Evolutionary conservation across 2,888 invertebrate species (phyloP).

Genomic region (Endotricha flammealis): DNA sequence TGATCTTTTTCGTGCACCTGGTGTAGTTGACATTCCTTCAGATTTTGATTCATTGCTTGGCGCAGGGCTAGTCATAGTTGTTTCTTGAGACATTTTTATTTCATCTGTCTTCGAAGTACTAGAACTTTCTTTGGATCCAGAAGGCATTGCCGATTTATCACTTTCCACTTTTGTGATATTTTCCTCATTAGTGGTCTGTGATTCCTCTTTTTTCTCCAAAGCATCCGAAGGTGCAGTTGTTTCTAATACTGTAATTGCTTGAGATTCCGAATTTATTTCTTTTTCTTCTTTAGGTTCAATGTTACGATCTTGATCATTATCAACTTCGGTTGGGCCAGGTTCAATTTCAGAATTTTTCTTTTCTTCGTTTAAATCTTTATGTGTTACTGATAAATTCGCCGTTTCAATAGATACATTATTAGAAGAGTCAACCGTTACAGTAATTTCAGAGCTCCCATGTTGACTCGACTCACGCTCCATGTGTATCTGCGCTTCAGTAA

Average conservation of each 20-base stretch:
- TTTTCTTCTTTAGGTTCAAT: constrained; percentile 14
- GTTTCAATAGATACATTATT: constrained; percentile 69
- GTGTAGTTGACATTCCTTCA: constrained; percentile 31
- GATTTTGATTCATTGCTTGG: constrained; percentile 25
- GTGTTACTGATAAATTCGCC: constrained; percentile 53
- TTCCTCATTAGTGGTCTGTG: constrained; percentile 6
- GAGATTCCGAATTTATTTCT: constrained; percentile 5
- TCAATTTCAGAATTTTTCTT: constrained; percentile 21
- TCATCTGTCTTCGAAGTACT: constrained; percentile 16
- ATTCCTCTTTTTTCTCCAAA: constrained; percentile 9
- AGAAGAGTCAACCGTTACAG: constrained; percentile 60
- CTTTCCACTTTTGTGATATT: constrained; percentile 8
- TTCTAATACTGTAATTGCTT: constrained; percentile 13
- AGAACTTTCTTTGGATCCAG: constrained; percentile 16
- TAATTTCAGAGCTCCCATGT: constrained; percentile 64
- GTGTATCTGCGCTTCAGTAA: constrained; percentile 74
- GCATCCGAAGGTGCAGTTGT: constrained; percentile 10
- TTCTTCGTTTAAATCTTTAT: constrained; percentile 41
- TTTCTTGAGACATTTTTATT: constrained; percentile 20
- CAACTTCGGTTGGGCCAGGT: constrained; percentile 17
- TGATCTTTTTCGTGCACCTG: constrained; percentile 56
- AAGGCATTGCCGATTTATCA: background rate
- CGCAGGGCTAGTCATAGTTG: constrained; percentile 17
- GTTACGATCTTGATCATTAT: constrained; percentile 16
- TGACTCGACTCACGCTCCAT: constrained; percentile 65